Evolutionary conservation across 2,113 vertebrate genomes (phyloP).

Genomic region (Myrmecophaga tridactyla): DNA sequence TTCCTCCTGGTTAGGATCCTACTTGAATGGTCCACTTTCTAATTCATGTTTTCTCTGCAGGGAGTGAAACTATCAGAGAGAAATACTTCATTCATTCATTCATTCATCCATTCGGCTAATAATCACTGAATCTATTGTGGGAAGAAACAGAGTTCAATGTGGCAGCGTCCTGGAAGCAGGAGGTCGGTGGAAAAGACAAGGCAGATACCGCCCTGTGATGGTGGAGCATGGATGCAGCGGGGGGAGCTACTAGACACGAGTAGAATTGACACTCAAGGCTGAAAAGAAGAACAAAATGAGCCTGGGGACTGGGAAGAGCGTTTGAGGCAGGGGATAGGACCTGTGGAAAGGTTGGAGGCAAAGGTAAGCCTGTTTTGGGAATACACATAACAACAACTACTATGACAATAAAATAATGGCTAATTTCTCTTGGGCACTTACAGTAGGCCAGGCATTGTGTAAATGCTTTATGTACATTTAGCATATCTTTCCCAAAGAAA

Average conservation of each 20-base stretch:
- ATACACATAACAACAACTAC: not conserved
- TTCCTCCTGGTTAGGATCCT: not conserved
- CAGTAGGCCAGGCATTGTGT: not conserved
- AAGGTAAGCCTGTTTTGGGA: not conserved
- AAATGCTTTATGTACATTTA: too few species aligned
- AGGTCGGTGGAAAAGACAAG: not conserved
- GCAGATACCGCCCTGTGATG: fast-evolving
- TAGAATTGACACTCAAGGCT: not conserved
- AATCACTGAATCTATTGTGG: not conserved
- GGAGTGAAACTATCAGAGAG: not conserved
- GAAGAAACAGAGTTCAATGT: not conserved
- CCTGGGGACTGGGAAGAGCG: not conserved
- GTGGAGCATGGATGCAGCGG: not conserved
- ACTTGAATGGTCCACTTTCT: not conserved
- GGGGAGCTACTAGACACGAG: not conserved
- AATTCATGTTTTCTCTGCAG: not conserved
- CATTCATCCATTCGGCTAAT: not conserved
- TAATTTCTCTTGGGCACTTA: not conserved
- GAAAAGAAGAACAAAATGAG: not conserved
- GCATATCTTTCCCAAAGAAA: not conserved
- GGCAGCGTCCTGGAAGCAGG: not conserved
- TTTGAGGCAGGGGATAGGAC: not conserved
- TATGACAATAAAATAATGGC: not conserved
- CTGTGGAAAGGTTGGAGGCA: not conserved
- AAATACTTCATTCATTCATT: not conserved